Conservation (phyloP, 2,797 vertebrate genomes). For the Poeciliopsis turneri region DNA sequence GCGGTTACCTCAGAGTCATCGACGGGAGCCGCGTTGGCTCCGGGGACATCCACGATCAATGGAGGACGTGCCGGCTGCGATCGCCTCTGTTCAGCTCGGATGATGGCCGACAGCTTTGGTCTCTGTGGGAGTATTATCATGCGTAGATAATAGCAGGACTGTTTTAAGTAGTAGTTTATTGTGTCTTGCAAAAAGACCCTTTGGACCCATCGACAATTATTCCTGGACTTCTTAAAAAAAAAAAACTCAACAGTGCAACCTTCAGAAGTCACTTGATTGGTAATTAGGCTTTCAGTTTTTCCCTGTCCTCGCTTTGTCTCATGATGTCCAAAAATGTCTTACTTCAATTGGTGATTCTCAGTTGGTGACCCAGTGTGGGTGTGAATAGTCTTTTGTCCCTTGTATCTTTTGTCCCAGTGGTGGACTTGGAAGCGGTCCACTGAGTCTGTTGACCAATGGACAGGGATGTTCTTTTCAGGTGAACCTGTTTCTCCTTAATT, state of each 20-base stretch:
- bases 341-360: neutral
- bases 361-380: neutral
- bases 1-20: constrained; percentile 15
- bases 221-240: neutral
- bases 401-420: neutral
- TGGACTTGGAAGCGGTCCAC: neutral
- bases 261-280: neutral
- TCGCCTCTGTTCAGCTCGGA: constrained; percentile 53
- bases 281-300: neutral
- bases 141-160: constrained; percentile 40
- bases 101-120: constrained; percentile 45
- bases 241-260: neutral
- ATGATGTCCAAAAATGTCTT: neutral
- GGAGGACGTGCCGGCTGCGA: constrained; percentile 39
- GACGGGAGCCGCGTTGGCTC: constrained; percentile 30
- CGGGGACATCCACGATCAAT: constrained; percentile 52
- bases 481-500: neutral
- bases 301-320: neutral
- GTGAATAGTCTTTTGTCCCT: neutral
- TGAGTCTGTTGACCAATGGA: neutral
- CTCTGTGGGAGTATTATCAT: constrained; percentile 62
- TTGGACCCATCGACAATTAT: neutral
- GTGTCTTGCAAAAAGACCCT: neutral
- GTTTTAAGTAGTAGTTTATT: constrained; percentile 7
- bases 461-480: neutral